These are phyloP conservation scores for Euura saliciscinereae DNA, from an alignment of 1,140 invertebrate species.

Conservation along the genomic window DNA sequence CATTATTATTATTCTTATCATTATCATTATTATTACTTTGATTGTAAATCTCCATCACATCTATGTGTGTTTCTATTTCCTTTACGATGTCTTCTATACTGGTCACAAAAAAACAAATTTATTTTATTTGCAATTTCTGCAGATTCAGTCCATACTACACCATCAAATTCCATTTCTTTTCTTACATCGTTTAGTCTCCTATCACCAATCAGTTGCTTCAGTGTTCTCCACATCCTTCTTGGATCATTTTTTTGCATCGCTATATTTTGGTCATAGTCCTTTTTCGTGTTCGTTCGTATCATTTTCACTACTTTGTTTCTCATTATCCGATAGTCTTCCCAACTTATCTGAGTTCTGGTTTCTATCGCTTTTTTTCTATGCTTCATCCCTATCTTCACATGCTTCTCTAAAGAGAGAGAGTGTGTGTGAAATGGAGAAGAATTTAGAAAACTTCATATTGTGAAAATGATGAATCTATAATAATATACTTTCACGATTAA, in stretches of 20 bases:
- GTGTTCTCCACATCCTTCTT: constrained; percentile 20
- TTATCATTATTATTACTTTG: too few relatives aligned
- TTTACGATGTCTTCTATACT: constrained; percentile 17
- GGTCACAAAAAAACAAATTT: constrained; percentile 12
- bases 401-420: too few relatives aligned
- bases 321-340: neutral
- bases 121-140: constrained; percentile 6
- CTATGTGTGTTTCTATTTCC: constrained; percentile 1
- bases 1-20: too few relatives aligned
- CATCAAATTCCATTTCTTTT: constrained; percentile 12
- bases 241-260: constrained; percentile 3
- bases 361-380: neutral
- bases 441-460: too few relatives aligned
- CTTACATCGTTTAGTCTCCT: constrained; percentile 2
- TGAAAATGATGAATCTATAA: too few relatives aligned
- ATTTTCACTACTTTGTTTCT: neutral
- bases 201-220: constrained; percentile 18
- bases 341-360: neutral
- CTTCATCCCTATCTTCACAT: neutral
- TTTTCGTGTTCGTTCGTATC: constrained; percentile 16
- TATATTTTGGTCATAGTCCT: constrained; percentile 20
- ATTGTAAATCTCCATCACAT: neutral
- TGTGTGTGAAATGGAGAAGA: too few relatives aligned
- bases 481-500: too few relatives aligned
- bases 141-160: neutral